Percentiles rank a stretch among this genome's conserved stretches.
Conservation (phyloP, 2,797 vertebrate genomes). For the Rhabdomys pumilio region DNA sequence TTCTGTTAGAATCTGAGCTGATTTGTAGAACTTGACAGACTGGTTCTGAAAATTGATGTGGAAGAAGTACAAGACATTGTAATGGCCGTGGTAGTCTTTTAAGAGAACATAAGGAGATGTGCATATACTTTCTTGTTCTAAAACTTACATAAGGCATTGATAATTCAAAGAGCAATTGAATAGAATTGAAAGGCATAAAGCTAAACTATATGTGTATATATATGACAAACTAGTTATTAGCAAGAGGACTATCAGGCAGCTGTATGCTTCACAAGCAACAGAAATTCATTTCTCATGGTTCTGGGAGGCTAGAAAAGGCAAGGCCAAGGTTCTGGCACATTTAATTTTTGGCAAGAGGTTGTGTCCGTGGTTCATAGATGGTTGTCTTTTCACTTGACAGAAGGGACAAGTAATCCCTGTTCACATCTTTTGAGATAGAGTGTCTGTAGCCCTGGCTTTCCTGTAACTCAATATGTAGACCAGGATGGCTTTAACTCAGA, state of each 20-base stretch:
- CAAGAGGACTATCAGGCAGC: not conserved
- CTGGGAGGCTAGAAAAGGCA: not conserved
- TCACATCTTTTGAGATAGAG: not conserved
- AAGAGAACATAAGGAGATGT: constrained; percentile 28
- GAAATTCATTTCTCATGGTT: not conserved
- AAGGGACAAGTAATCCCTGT: not conserved
- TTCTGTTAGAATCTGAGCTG: not conserved
- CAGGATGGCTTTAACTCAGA: not conserved
- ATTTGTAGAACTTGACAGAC: constrained; percentile 26
- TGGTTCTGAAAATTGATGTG: constrained; percentile 50
- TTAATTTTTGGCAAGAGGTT: not conserved
- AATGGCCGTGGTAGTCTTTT: constrained; percentile 18
- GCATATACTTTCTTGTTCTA: not conserved
- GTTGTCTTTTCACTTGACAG: not conserved
- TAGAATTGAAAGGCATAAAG: constrained; percentile 33
- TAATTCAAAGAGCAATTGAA: not conserved
- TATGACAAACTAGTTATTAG: not conserved
- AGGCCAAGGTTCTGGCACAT: not conserved
- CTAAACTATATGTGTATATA: not conserved
- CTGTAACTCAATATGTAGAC: not conserved
- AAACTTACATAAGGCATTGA: not conserved
- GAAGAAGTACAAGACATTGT: constrained; percentile 42
- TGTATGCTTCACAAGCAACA: not conserved
- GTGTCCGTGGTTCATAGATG: not conserved
- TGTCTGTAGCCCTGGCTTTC: not conserved